These are phyloP conservation scores for Agrotis clavis DNA, from an alignment of 2,888 invertebrate genomes.

Conservation along the genomic window DNA sequence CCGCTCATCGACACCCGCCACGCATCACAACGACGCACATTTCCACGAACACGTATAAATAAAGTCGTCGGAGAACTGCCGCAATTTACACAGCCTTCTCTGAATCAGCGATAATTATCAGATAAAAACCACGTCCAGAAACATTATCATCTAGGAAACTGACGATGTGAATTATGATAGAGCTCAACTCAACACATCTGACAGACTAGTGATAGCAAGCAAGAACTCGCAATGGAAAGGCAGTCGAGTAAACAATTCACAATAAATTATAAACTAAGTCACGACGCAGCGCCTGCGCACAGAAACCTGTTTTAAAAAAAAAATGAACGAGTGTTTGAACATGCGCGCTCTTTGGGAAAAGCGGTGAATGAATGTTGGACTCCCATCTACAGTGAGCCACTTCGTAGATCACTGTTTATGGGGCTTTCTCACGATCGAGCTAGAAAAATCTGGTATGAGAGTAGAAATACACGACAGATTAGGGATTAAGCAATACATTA, in stretches of 20 bases:
- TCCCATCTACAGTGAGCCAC: slow-evolving; percentile 41
- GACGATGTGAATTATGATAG: slow-evolving; percentile 56
- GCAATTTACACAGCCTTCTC: slow-evolving; percentile 64
- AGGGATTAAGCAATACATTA: slow-evolving; percentile 35
- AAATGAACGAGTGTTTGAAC: slow-evolving; percentile 52
- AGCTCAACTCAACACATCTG: slow-evolving; percentile 31
- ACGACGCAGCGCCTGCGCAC: slow-evolving; percentile 37
- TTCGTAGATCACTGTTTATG: slow-evolving; percentile 52
- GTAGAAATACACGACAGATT: slow-evolving; percentile 23
- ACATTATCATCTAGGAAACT: slow-evolving; percentile 55
- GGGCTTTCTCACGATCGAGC: slow-evolving; percentile 60
- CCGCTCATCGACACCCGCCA: slow-evolving; percentile 63
- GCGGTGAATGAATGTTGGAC: slow-evolving; percentile 53
- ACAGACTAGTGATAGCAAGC: slow-evolving; percentile 16
- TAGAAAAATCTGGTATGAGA: slow-evolving; percentile 50
- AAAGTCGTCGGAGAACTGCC: slow-evolving; percentile 62
- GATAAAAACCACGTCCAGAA: slow-evolving; percentile 57
- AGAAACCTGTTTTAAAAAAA: slow-evolving; percentile 57
- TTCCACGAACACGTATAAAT: slow-evolving; percentile 65
- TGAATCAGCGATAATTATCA: slow-evolving; percentile 64
- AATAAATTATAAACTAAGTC: slow-evolving; percentile 43
- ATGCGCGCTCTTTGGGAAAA: slow-evolving; percentile 59
- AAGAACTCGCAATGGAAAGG: slow-evolving; percentile 29
- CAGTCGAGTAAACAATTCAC: slow-evolving; percentile 46
- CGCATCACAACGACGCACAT: slow-evolving; percentile 65